A percentile compares a stretch with the other conserved stretches of the same genome.
Conservation (phyloP, 2,797 vertebrate species). For the Stomatorhinus walkeri region DNA sequence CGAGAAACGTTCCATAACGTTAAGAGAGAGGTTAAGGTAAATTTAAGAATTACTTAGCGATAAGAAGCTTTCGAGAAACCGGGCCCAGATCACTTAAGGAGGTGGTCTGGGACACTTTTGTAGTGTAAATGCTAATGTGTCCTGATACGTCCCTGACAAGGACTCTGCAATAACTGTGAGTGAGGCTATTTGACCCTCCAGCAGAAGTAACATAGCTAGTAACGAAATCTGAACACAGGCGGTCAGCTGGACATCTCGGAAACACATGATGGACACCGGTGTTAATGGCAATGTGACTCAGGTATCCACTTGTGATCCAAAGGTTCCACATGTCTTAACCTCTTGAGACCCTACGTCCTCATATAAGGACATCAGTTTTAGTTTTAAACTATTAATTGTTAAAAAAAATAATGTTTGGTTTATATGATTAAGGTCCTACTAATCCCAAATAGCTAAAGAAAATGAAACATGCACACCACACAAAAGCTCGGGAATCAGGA, state of each 20-base stretch:
- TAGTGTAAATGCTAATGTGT: neutral
- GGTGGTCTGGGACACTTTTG: neutral
- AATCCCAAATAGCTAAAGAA: too few relatives aligned
- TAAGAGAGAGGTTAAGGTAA: too few relatives aligned
- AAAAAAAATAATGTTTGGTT: too few relatives aligned
- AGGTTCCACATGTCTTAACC: neutral
- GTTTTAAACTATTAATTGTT: too few relatives aligned
- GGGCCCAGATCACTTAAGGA: neutral
- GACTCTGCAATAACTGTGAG: neutral
- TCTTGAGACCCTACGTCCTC: too few relatives aligned
- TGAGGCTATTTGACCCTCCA: neutral
- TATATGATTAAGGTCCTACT: too few relatives aligned
- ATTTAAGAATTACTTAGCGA: too few relatives aligned
- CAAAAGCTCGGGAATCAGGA: too few relatives aligned
- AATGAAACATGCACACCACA: too few relatives aligned
- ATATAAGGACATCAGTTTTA: too few relatives aligned
- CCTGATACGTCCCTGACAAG: neutral
- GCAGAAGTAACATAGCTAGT: neutral
- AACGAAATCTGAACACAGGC: neutral
- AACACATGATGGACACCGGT: neutral
- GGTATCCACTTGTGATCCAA: neutral
- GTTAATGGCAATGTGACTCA: neutral
- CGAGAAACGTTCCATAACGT: too few relatives aligned
- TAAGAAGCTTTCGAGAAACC: too few relatives aligned
- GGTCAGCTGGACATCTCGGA: neutral